A percentile compares a stretch with the other conserved stretches of the same genome.
Conservation (phyloP, 2,797 vertebrate species). For the Gambusia yucatana region DNA sequence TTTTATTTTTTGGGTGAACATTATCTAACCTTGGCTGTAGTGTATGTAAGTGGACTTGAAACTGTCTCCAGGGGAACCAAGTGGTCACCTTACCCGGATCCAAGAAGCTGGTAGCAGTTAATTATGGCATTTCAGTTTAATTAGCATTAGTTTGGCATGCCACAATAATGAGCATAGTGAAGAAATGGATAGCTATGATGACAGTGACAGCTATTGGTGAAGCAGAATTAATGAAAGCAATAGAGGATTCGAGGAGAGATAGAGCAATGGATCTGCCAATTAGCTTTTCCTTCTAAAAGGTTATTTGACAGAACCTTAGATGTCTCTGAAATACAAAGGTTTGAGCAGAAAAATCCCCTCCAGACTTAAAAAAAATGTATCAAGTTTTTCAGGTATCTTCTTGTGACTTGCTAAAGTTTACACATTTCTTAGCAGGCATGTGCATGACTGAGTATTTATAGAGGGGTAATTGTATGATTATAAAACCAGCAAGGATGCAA, state of each 20-base stretch:
- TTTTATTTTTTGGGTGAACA: conserved; percentile 44
- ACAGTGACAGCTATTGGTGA: conserved; percentile 59
- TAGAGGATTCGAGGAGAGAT: not conserved
- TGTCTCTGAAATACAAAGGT: conserved; percentile 56
- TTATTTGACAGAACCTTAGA: conserved; percentile 57
- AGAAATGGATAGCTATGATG: conserved; percentile 66
- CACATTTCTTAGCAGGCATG: conserved; percentile 15
- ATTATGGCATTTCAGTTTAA: conserved; percentile 65
- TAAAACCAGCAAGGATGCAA: not conserved
- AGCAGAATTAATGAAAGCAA: conserved; percentile 59
- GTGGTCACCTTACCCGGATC: conserved; percentile 43
- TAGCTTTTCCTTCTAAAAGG: conserved; percentile 48
- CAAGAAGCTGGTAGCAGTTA: conserved; percentile 55
- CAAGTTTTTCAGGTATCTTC: conserved; percentile 18
- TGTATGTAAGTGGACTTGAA: conserved; percentile 36
- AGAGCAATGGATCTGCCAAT: conserved; percentile 60
- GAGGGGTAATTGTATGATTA: not conserved
- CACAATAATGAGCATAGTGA: conserved; percentile 65
- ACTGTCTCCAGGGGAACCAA: conserved; percentile 37
- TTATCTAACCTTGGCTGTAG: conserved; percentile 32
- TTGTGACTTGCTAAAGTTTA: conserved; percentile 22
- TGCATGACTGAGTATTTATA: conserved; percentile 9
- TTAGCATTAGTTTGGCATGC: conserved; percentile 62
- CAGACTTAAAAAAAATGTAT: not conserved
- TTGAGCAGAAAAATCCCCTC: conserved; percentile 21